Percentiles rank a stretch among this genome's conserved stretches.
These are phyloP conservation scores for Tipula confusa DNA, from an alignment of 2,888 invertebrate species.

Conservation along the genomic window DNA sequence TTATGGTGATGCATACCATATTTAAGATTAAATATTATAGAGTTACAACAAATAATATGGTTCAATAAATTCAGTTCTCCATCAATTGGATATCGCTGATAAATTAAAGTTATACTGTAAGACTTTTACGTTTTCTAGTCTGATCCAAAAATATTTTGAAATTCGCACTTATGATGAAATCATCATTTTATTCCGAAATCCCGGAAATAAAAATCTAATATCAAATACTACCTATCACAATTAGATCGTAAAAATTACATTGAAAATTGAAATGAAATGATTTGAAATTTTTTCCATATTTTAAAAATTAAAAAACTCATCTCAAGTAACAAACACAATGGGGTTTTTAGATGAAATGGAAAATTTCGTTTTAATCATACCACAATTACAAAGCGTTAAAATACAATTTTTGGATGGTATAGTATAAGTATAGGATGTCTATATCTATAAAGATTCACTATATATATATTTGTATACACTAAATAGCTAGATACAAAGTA, in stretches of 20 bases:
- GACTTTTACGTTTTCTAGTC: too few species aligned
- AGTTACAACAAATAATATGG: too few species aligned
- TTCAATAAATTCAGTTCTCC: too few species aligned
- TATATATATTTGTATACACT: not conserved
- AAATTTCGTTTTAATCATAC: not conserved
- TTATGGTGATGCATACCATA: too few species aligned
- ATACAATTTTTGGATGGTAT: not conserved
- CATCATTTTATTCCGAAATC: too few species aligned
- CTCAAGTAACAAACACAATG: constrained; percentile 25
- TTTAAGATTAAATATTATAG: too few species aligned
- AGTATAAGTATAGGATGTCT: not conserved
- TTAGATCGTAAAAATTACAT: not conserved
- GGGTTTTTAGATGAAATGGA: not conserved
- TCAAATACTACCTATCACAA: not conserved
- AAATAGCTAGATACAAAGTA: not conserved
- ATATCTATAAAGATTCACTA: not conserved
- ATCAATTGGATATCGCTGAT: too few species aligned
- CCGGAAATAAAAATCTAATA: not conserved
- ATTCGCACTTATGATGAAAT: too few species aligned
- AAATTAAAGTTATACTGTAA: too few species aligned
- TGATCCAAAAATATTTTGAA: too few species aligned
- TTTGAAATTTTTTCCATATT: not conserved
- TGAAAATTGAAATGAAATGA: not conserved
- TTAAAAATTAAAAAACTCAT: not conserved
- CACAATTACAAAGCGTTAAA: constrained; percentile 9